A percentile compares a stretch with the other conserved stretches of the same genome.
These are phyloP conservation scores for Cyanoderma ruficeps DNA, from an alignment of 2,113 vertebrate species.

Conservation along the genomic window DNA sequence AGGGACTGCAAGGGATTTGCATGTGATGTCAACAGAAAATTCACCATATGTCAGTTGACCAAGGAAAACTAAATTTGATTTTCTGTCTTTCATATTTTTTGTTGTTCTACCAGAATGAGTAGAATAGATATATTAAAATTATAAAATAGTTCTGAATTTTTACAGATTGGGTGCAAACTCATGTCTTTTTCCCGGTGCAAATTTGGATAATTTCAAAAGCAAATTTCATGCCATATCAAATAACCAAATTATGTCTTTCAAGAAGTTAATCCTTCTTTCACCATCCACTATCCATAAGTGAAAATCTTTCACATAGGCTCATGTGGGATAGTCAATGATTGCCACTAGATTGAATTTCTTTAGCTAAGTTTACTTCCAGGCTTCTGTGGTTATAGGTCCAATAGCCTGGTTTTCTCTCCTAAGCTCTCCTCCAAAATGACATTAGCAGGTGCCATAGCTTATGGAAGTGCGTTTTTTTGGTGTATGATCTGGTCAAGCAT, in stretches of 20 bases:
- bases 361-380: neutral
- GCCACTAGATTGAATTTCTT: neutral
- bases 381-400: neutral
- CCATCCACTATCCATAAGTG: accelerated
- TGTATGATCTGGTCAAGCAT: neutral
- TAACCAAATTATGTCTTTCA: neutral
- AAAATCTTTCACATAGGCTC: neutral
- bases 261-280: neutral
- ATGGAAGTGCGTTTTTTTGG: neutral
- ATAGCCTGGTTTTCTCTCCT: neutral
- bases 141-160: neutral
- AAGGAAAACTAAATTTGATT: neutral
- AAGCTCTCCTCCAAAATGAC: neutral
- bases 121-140: neutral
- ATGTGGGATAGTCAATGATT: neutral
- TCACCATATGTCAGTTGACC: accelerated
- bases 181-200: neutral
- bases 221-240: neutral
- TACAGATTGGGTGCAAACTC: neutral
- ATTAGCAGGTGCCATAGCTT: neutral
- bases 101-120: neutral
- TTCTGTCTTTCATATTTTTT: neutral
- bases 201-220: neutral
- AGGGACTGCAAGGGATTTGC: neutral
- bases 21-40: neutral